phyloP scores from a whole-genome alignment of 2,888 invertebrate species.

The Serrognathus titanus region DNA sequence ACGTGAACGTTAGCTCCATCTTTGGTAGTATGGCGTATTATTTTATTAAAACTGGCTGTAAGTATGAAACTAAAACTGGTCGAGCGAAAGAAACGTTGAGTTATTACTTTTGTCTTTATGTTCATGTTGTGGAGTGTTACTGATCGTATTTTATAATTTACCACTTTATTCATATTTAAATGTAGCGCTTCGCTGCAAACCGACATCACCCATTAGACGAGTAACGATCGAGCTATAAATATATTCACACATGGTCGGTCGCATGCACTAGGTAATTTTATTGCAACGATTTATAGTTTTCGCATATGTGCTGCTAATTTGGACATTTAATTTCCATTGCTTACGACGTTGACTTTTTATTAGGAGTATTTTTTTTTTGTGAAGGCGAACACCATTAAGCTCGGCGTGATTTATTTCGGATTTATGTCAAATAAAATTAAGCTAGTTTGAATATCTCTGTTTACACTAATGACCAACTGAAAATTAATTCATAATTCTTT shows the following conservation, averaged over 20 bases:
- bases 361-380: no score
- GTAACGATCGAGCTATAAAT: slow-evolving; percentile 8
- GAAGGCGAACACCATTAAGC: background rate
- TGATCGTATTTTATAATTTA: no score
- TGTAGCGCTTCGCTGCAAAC: background rate
- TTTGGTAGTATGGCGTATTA: no score
- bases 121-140: background rate
- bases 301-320: slow-evolving; percentile 14
- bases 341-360: background rate
- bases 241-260: slow-evolving; percentile 7
- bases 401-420: background rate
- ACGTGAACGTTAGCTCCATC: no score
- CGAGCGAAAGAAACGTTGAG: no score
- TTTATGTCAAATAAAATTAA: no score
- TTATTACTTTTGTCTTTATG: background rate
- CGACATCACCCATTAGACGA: background rate
- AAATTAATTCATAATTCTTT: no score
- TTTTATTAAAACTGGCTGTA: background rate
- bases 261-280: slow-evolving; percentile 11
- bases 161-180: slow-evolving; percentile 1
- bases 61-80: background rate
- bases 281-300: slow-evolving; percentile 12
- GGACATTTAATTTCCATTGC: slow-evolving; percentile 12
- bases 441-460: no score
- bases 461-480: no score